These are phyloP conservation scores for Sebastes hubbsi DNA, from an alignment of 2,797 vertebrate species.

Conservation along the genomic window DNA sequence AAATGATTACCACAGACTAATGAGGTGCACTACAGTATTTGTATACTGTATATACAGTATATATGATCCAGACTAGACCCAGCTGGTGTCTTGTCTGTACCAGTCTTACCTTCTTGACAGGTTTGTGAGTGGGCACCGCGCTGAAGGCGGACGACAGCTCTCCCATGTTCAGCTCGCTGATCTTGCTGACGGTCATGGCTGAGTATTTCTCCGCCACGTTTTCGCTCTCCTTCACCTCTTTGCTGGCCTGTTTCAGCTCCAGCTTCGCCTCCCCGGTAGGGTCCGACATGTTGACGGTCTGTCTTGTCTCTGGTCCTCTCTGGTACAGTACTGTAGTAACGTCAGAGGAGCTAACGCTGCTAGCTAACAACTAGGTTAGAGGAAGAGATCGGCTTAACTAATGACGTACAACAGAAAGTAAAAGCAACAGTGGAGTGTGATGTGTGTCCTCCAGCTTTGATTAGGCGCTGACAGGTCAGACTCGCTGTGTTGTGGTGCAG, in stretches of 20 bases:
- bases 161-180: slow-evolving; percentile 77
- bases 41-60: background rate
- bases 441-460: background rate
- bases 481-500: background rate
- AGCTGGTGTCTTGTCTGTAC: background rate
- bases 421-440: background rate
- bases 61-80: too few relatives aligned
- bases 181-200: slow-evolving; percentile 81
- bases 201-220: slow-evolving; percentile 84
- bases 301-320: background rate
- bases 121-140: slow-evolving; percentile 80
- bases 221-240: slow-evolving; percentile 83
- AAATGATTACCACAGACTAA: background rate
- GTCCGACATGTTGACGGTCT: slow-evolving; percentile 71
- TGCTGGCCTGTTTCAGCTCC: slow-evolving; percentile 82
- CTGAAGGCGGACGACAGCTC: slow-evolving; percentile 76
- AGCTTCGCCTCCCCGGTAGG: slow-evolving; percentile 67
- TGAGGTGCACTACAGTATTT: background rate
- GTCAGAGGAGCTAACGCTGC: slow-evolving; percentile 27
- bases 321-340: background rate
- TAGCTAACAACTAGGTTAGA: slow-evolving; percentile 21
- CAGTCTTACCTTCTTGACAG: slow-evolving; percentile 79
- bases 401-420: background rate
- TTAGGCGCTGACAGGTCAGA: background rate
- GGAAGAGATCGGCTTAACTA: background rate